Base-by-base conservation (phyloP, 1,140 invertebrate genomes). In the Bacillus rossius region DNA sequence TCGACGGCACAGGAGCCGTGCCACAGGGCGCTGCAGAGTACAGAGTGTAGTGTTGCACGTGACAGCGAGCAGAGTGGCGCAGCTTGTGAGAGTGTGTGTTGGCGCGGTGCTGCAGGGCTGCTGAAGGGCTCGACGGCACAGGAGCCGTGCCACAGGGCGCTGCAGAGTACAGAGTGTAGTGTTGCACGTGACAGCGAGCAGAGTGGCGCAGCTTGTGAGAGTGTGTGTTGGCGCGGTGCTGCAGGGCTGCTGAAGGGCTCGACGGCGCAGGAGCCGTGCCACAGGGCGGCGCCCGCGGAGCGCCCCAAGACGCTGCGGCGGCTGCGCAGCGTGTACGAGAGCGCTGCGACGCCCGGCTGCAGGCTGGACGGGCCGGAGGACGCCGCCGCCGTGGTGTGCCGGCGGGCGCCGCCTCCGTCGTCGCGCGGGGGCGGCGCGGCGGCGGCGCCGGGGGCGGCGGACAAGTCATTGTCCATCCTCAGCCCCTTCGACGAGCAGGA, bases 401-500 rank as follows among this genome's bases (percentile, higher is more conserved):
- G 34, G 41, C 20, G 55, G 25, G 8, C 41, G 0, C 3, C 16
- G 7, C 10, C 8, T 23, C 19, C 43, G 2, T 17, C 19, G 22
- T 29, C 23, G 23, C 17, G 43, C n/a, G 17, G 55, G 25, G 45
- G 55, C 4, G 59, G 57, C 60, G 57, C 57, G 53, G 54, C 37
- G 53, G 41, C 60, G 38, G 16, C 34, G 14, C 26, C 45, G 16
- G 61, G 75, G 73, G 75, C 73, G 26, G 69, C 69, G 16, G 80
- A 81, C 56, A 85, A 86, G 66, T 81, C 81, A 4, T 75, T 87
- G 50, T 87, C 85, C 14, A 83, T 89, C 52, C 82, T 94, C 61
- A 92, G 89, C 67, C 90, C 91, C 0, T 92, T 95, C 72, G 92
- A 95, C 77, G 91, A 95, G 68, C 81, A 90, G 69, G 92, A 95